phyloP scores from a whole-genome alignment of 2,797 vertebrate genomes.

The Tarsius wallacei region DNA sequence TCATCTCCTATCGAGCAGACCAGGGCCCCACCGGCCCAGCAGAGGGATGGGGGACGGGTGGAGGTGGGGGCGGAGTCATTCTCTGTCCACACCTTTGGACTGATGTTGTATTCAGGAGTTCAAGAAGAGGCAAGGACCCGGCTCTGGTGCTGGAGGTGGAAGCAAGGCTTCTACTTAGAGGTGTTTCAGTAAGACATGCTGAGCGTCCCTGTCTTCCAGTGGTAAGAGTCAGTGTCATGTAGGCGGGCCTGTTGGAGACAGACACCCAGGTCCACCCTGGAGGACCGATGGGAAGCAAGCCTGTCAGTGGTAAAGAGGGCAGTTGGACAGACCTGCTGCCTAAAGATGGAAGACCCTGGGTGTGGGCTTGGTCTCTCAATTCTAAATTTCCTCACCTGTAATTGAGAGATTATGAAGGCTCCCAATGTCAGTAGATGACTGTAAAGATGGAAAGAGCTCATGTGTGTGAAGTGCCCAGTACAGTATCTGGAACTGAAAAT shows the following conservation, averaged over 20 bases:
- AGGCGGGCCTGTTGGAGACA: not conserved
- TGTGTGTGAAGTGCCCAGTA: not conserved
- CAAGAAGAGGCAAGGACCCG: not conserved
- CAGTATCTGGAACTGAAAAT: not conserved
- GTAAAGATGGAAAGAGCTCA: not conserved
- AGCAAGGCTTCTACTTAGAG: not conserved
- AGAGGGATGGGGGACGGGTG: not conserved
- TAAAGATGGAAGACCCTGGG: not conserved
- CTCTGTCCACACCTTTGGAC: not conserved
- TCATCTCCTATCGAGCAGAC: not conserved
- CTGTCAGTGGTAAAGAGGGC: not conserved
- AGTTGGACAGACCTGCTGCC: not conserved
- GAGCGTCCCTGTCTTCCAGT: not conserved
- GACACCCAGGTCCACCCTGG: not conserved
- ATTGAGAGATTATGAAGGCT: not conserved
- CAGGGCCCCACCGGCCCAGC: not conserved
- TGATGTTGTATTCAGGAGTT: not conserved
- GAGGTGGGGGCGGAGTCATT: not conserved
- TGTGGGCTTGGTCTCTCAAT: not conserved
- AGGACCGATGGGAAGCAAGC: not conserved
- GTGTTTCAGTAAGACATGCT: not conserved
- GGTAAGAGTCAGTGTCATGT: too few species aligned
- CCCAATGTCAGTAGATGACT: not conserved
- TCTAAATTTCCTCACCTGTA: not conserved
- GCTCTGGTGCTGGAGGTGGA: fast-evolving